phyloP scores from a whole-genome alignment of 2,113 vertebrate genomes.

The Montifringilla adamsi region DNA sequence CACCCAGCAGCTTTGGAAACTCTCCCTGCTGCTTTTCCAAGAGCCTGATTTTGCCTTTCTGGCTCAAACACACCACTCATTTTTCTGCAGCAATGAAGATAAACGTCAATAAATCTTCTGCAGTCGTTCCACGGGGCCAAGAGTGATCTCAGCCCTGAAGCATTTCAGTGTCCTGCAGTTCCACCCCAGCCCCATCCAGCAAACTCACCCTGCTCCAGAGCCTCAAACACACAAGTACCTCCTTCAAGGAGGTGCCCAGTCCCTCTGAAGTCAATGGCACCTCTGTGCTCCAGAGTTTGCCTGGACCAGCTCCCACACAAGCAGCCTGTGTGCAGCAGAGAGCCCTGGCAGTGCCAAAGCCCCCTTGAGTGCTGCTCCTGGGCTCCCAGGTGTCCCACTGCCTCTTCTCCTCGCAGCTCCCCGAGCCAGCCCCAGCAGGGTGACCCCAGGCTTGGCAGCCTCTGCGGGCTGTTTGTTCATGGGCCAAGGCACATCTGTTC shows the following conservation, averaged over 20 bases:
- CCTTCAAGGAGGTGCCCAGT: not conserved
- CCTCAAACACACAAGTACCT: not conserved
- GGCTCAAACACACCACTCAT: not conserved
- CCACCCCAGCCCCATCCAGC: not conserved
- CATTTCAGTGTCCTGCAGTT: conserved; percentile 2
- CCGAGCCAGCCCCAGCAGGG: not conserved
- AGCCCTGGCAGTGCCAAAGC: not conserved
- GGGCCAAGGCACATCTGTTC: not conserved
- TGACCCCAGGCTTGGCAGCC: not conserved
- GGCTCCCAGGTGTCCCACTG: not conserved
- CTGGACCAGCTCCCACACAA: not conserved
- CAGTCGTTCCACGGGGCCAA: not conserved
- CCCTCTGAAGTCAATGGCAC: not conserved
- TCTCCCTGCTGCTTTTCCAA: conserved; percentile 6
- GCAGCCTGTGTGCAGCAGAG: not conserved
- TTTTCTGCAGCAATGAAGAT: conserved; percentile 33
- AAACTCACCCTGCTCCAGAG: not conserved
- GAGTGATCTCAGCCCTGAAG: conserved; percentile 49
- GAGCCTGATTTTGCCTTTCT: conserved; percentile 13
- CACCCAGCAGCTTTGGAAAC: not conserved
- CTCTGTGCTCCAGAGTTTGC: not conserved
- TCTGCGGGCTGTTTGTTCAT: not conserved
- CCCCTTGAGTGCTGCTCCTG: not conserved
- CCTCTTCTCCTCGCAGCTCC: not conserved
- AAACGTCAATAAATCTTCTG: conserved; percentile 8